A percentile compares a stretch with the other conserved stretches of the same genome.
phyloP scores from a whole-genome alignment of 2,113 vertebrate genomes.

The Puffinus mauretanicus region DNA sequence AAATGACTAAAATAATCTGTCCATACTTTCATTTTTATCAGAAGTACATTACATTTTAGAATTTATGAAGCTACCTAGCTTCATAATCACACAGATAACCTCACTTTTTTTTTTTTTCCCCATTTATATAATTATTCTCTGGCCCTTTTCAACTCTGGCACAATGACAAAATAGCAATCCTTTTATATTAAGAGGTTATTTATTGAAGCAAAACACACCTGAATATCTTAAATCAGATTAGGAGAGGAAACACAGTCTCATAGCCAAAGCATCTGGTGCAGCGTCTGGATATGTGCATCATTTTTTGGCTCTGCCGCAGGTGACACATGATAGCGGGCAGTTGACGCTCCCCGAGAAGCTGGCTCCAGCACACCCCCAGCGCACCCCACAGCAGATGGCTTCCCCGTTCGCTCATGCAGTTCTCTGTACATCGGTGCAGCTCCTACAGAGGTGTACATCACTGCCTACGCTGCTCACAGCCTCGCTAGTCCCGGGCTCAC shows the following conservation, averaged over 20 bases:
- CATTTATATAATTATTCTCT: not conserved
- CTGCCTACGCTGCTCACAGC: not conserved
- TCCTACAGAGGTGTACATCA: not conserved
- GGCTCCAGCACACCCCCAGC: not conserved
- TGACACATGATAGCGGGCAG: not conserved
- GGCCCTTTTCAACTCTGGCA: not conserved
- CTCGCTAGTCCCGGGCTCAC: accelerated
- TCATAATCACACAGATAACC: not conserved
- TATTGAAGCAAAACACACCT: not conserved
- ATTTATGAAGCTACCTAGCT: not conserved
- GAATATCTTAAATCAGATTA: not conserved
- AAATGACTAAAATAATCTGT: not conserved
- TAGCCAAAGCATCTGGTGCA: not conserved
- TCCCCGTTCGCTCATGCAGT: accelerated
- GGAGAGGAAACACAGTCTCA: not conserved
- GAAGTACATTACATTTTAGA: not conserved
- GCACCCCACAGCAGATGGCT: not conserved
- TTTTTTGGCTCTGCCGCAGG: not conserved
- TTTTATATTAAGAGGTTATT: not conserved
- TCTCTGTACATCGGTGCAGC: not conserved
- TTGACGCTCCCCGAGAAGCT: accelerated
- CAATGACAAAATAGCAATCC: not conserved
- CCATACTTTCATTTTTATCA: not conserved
- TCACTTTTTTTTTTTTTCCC: not conserved
- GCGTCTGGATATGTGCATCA: not conserved